Evolutionary conservation across 92 coral and sea anemone genomes (phyloP).

Genomic region (Isaurus tuberculatus): DNA sequence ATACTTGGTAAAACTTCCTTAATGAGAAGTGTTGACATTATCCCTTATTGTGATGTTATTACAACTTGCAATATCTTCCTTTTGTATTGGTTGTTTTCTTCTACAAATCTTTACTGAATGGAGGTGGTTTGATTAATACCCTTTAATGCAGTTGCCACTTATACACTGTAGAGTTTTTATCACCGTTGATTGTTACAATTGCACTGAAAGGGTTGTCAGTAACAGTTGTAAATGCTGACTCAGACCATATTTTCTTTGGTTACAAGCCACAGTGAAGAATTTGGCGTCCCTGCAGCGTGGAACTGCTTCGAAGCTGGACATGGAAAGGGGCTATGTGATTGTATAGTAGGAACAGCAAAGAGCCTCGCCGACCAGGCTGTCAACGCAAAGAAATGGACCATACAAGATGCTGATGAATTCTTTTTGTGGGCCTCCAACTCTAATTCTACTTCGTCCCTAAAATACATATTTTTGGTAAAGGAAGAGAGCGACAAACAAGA

Average conservation of each 20-base stretch:
- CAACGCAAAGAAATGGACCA: conserved; percentile 27
- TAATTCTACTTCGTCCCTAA: conserved; percentile 11
- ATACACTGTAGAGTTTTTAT: no score
- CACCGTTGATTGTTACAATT: no score
- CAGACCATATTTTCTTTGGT: conserved; percentile 56
- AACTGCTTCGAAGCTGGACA: conserved; percentile 67
- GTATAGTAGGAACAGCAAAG: conserved; percentile 57
- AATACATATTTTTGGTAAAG: conserved; percentile 41
- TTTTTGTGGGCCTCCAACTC: conserved; percentile 40
- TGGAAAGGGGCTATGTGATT: conserved; percentile 61
- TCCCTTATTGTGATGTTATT: no score
- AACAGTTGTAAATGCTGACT: background rate
- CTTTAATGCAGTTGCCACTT: no score
- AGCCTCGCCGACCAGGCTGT: conserved; percentile 65
- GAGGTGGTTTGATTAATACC: no score
- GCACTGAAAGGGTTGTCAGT: no score
- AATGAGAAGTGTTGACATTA: no score
- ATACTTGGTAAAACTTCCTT: no score
- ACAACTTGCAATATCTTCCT: no score
- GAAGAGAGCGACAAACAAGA: conserved; percentile 26
- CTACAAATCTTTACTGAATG: no score
- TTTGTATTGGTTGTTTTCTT: no score
- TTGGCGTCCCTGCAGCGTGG: conserved; percentile 54
- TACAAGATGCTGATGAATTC: conserved; percentile 53
- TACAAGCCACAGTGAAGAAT: conserved; percentile 29